These are phyloP conservation scores for Eupithecia insigniata DNA, from an alignment of 2,888 invertebrate genomes.

Conservation along the genomic window DNA sequence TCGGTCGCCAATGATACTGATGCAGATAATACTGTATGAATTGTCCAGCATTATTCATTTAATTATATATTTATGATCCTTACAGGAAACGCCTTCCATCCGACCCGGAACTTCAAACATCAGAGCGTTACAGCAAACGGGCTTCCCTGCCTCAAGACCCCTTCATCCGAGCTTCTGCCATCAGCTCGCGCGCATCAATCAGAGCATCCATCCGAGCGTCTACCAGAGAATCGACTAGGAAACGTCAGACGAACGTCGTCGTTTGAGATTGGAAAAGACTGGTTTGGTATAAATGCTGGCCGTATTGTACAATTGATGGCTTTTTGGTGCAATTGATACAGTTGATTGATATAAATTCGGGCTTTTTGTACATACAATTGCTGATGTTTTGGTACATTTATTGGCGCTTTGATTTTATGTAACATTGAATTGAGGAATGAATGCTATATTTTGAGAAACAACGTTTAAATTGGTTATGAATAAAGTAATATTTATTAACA, in stretches of 20 bases:
- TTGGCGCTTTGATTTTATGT: background rate
- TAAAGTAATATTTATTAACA: background rate
- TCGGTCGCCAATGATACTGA: too few relatives aligned
- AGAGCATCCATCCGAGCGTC: constrained; percentile 66
- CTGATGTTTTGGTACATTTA: background rate
- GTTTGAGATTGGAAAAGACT: constrained; percentile 32
- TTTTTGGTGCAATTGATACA: background rate
- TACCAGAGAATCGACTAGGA: constrained; percentile 48
- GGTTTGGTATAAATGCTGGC: constrained; percentile 17
- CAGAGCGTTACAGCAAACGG: constrained; percentile 65
- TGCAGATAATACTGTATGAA: too few relatives aligned
- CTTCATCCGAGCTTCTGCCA: constrained; percentile 67
- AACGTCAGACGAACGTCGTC: constrained; percentile 28
- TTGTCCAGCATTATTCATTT: too few relatives aligned
- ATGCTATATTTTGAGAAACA: too few relatives aligned
- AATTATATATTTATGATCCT: constrained; percentile 2
- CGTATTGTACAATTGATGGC: background rate
- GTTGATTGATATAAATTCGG: background rate
- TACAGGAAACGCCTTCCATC: constrained; percentile 57
- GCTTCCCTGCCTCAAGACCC: constrained; percentile 53
- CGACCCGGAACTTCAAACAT: constrained; percentile 49
- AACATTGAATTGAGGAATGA: too few relatives aligned
- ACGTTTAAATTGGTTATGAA: background rate
- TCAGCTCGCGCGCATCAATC: constrained; percentile 74
- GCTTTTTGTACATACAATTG: constrained; percentile 4